Evolutionary conservation across 1,140 invertebrate species (phyloP), one percentile per base, ranked within the genome.

Genomic region (Aphidius ervi): DNA sequence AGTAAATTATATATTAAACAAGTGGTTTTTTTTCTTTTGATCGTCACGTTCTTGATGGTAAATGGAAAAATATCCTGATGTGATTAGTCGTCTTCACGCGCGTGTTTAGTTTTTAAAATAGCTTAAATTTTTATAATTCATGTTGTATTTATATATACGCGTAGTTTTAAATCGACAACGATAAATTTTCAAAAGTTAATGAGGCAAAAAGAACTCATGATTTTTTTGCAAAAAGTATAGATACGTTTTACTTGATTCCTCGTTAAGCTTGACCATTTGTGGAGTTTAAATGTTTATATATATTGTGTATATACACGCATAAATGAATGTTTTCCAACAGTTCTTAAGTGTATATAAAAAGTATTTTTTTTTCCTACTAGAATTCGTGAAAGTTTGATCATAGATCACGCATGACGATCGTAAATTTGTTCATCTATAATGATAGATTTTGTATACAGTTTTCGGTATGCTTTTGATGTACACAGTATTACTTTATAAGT

Each of bases 221-320:
- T 50, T 40, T 43, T n/a, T 45, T 52, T 46, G 56, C 58, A 59
- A 64, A 65, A 65, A 68, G 46, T 61, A 61, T 31, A 31, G 2
- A 31, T 58, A 58, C 58, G 63, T 66, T 55, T 65, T 57, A 59
- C 55, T 65, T 65, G 63, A 66, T 66, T 63, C 59, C 63, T 68
- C 62, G 63, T 68, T 68, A 65, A 65, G 49, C 57, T 54, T 53
- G 58, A 45, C 50, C 50, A 56, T 61, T 56, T 43, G 16, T 56
- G 58, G 58, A 10, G 23, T 4, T 31, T 31, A 31, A 31, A 31
- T 31, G 23, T 31, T 31, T 31, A 31, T 31, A 31, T 31, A 31
- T 31, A 16, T 16, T 16, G 16, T 31, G 4, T 4, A 31, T 1
- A 31, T 31, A 31, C 23, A 31, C 23, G 23, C 4, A 31, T 31